phyloP scores from a whole-genome alignment of 2,113 vertebrate species.

The Rhinolophus ferrumequinum region DNA sequence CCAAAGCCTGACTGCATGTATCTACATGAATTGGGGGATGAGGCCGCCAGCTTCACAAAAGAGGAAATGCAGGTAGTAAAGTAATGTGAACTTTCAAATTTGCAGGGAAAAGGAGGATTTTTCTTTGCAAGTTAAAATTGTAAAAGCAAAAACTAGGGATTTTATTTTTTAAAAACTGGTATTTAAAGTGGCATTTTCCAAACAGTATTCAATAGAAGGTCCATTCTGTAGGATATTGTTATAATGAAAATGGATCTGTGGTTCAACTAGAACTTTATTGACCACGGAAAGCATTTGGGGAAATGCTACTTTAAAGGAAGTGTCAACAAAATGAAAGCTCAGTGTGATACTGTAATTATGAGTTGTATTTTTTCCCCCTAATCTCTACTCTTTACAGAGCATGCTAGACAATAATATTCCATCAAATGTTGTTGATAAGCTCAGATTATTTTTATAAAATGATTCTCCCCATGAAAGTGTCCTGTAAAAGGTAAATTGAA shows the following conservation, averaged over 20 bases:
- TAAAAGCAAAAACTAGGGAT: neutral
- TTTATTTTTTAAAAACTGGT: slow-evolving; percentile 21
- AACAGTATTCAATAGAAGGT: slow-evolving; percentile 29
- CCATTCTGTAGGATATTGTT: neutral
- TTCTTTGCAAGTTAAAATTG: slow-evolving; percentile 56
- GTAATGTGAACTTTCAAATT: slow-evolving; percentile 41
- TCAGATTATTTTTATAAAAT: slow-evolving; percentile 52
- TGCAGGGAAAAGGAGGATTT: slow-evolving; percentile 57
- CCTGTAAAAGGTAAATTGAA: slow-evolving; percentile 66
- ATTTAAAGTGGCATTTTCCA: slow-evolving; percentile 62
- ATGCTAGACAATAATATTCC: slow-evolving; percentile 42
- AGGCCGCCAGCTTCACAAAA: slow-evolving; percentile 99
- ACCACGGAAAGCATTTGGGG: neutral
- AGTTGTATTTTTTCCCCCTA: neutral
- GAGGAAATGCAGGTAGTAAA: slow-evolving; percentile 98
- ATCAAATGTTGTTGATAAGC: slow-evolving; percentile 18
- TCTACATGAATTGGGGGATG: slow-evolving; percentile 98
- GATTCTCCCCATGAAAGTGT: slow-evolving; percentile 19
- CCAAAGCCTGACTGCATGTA: slow-evolving; percentile 99
- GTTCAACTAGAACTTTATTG: neutral
- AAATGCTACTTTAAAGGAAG: slow-evolving; percentile 42
- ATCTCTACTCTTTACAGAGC: slow-evolving; percentile 27
- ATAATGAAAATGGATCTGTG: neutral
- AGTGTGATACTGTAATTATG: neutral
- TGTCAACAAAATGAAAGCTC: slow-evolving; percentile 45